Evolutionary conservation across 1,140 invertebrate species (phyloP), one percentile per base, ranked within the genome.

Genomic region (Drosophila tani): DNA sequence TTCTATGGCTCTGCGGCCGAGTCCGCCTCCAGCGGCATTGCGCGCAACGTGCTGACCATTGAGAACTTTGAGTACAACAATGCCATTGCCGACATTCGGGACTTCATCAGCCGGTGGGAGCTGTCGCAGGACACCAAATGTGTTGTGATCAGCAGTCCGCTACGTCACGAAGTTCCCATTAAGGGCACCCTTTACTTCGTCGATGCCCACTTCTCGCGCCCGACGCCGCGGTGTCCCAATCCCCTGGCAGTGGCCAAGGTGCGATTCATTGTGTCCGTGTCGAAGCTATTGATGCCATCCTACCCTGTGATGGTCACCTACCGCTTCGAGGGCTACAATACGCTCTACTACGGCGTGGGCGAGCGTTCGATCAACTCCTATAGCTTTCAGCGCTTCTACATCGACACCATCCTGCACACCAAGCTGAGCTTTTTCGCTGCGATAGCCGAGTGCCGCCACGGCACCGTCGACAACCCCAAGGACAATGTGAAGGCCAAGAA

Each of bases 261-360:
- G 9, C 81, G 88, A 1, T 91, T 91, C 14, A 77, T 88, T n/a
- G 41, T 91, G 0, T 75, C 69, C 4, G 70, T 91, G 3, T 91
- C 88, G 0, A 69, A 60, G 12, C 6, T 91, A 7, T 1, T 91
- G 60, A 67, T 53, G 15, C 40, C 15, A 2, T 56, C 69, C 63
- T 91, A 91, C 55, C 88, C 88, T 0, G 69, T 91, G 0, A 91
- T 91, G 88, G 53, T 91, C n/a, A 88, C 88, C 12, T 91, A 91
- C 24, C 88, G 88, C 1, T 91, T 91, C 49, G 88, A 91, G 53
- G 84, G 84, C 29, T 78, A 73, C 53, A 81, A 87, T 14, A 84
- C 79, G 1, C 51, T 88, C 5, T 91, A 82, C 49, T 91, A 91
- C 27, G 88, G 79, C 0, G 8, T 91, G 24, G 88, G 88, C 3